A percentile compares a stretch with the other conserved stretches of the same genome.
phyloP scores from a whole-genome alignment of 2,888 invertebrate species.

The Chymomyza caudatula region DNA sequence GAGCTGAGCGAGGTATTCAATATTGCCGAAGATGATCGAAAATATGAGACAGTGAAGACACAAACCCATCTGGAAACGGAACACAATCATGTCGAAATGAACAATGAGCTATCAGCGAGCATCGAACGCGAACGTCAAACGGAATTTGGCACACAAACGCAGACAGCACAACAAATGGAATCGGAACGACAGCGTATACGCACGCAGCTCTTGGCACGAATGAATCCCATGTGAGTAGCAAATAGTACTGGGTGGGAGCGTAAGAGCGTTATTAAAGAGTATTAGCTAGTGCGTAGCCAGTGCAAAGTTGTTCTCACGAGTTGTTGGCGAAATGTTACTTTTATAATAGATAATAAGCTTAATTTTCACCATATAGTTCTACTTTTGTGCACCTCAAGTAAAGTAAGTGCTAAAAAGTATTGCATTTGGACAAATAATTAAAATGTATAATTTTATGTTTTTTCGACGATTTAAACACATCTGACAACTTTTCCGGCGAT shows the following conservation, averaged over 20 bases:
- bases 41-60: conserved; percentile 83
- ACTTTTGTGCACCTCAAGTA: no score
- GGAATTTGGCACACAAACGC: conserved; percentile 66
- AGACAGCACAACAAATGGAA: conserved; percentile 78
- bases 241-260: not conserved
- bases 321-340: no score
- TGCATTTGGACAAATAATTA: no score
- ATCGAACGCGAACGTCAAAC: conserved; percentile 89
- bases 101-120: conserved; percentile 87
- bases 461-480: no score
- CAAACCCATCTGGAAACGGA: conserved; percentile 77
- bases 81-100: conserved; percentile 82
- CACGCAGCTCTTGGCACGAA: conserved; percentile 75
- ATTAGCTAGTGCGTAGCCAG: not conserved
- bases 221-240: conserved; percentile 77
- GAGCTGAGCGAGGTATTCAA: conserved; percentile 92
- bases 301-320: not conserved
- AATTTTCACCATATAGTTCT: no score
- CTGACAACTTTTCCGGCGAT: no score
- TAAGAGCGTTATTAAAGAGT: not conserved
- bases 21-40: conserved; percentile 87
- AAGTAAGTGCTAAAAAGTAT: no score
- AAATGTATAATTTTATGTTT: no score
- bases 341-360: no score
- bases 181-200: conserved; percentile 79